Conservation (phyloP, 2,888 invertebrate species). For the Volucella bombylans region DNA sequence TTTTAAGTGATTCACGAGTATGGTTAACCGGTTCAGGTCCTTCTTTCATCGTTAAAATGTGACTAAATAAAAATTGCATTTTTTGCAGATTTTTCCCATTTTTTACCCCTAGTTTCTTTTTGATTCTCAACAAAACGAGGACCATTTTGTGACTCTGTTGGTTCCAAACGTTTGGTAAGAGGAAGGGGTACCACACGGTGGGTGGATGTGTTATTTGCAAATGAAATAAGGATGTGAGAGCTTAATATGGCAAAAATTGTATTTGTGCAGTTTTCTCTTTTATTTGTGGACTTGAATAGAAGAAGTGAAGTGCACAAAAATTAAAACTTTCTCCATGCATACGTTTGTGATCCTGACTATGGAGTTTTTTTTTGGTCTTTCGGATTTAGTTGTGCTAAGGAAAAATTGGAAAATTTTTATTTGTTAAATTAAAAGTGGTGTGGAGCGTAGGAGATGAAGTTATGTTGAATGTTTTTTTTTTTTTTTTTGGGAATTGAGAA, state of each 20-base stretch:
- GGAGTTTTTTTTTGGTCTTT: background rate
- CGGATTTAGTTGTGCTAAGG: conserved; percentile 45
- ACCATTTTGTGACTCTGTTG: conserved; percentile 6
- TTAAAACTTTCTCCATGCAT: conserved; percentile 68
- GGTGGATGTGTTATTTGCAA: conserved; percentile 65
- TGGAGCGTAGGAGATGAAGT: background rate
- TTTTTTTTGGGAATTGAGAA: conserved; percentile 59
- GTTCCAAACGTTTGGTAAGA: background rate
- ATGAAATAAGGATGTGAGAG: conserved; percentile 73
- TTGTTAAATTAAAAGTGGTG: conserved; percentile 37
- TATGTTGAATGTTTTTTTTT: conserved; percentile 38
- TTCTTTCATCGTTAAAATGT: conserved; percentile 46
- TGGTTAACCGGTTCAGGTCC: conserved; percentile 35
- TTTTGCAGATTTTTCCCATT: conserved; percentile 55
- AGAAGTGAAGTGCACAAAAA: conserved; percentile 70
- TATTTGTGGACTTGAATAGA: conserved; percentile 29
- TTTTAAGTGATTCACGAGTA: conserved; percentile 5
- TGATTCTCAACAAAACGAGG: background rate
- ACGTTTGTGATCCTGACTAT: background rate
- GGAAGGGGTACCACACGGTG: background rate
- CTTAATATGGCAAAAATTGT: conserved; percentile 71
- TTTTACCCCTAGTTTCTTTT: background rate
- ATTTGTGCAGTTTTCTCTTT: conserved; percentile 58
- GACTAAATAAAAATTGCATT: conserved; percentile 73
- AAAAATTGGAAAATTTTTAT: conserved; percentile 61